Conservation (phyloP, 2,888 invertebrate species). For the Acrocyrtus sp. region DNA sequence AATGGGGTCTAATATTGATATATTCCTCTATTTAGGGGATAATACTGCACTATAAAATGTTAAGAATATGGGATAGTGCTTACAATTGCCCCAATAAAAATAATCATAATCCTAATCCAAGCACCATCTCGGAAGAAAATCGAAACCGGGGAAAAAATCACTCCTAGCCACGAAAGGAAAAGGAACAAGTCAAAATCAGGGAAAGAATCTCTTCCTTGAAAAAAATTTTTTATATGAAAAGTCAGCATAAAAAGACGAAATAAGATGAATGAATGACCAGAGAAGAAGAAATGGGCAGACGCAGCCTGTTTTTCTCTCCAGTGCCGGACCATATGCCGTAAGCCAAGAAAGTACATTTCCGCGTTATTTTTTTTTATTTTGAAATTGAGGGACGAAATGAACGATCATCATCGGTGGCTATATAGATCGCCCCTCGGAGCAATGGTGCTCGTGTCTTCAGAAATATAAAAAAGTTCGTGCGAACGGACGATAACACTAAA, state of each 20-base stretch:
- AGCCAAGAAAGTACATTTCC: too few species aligned
- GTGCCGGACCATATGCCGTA: too few species aligned
- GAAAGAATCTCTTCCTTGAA: too few species aligned
- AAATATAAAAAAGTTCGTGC: not conserved
- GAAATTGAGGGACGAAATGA: not conserved
- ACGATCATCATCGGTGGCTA: not conserved
- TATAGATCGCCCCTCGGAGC: too few species aligned
- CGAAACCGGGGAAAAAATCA: too few species aligned
- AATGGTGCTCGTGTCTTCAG: too few species aligned
- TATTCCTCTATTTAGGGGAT: not conserved
- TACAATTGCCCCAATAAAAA: conserved; percentile 17
- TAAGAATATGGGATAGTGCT: not conserved
- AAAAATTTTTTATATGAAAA: not conserved
- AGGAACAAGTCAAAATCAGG: not conserved
- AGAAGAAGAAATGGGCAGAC: not conserved
- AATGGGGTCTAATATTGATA: not conserved
- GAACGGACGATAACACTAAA: not conserved
- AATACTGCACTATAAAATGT: not conserved
- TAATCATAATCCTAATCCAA: conserved; percentile 35
- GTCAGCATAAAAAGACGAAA: not conserved
- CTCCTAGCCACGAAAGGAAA: too few species aligned
- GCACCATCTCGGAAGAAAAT: conserved; percentile 18
- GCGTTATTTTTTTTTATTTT: not conserved
- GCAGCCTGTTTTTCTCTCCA: too few species aligned
- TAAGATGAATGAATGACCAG: not conserved